These are phyloP conservation scores for Tenodera sinensis DNA, from an alignment of 2,888 invertebrate species.

Conservation along the genomic window DNA sequence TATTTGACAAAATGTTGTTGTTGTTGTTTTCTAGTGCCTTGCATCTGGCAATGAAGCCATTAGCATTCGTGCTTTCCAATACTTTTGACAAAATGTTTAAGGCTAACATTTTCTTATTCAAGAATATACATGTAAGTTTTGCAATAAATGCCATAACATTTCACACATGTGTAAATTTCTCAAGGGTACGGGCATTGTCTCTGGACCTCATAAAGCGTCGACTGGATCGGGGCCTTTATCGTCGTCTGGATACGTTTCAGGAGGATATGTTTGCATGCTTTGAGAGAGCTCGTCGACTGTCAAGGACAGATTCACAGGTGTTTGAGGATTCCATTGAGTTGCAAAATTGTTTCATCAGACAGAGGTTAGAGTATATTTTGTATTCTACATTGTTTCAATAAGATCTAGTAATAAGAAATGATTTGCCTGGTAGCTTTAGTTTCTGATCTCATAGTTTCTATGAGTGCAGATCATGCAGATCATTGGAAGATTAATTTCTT, in stretches of 20 bases:
- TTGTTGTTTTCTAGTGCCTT: too few species aligned
- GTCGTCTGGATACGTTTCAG: conserved; percentile 91
- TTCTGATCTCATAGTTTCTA: too few species aligned
- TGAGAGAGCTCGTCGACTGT: conserved; percentile 78
- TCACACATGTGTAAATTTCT: not conserved
- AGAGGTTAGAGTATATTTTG: conserved; percentile 34
- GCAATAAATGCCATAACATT: not conserved
- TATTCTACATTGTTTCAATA: not conserved
- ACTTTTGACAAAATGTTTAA: too few species aligned
- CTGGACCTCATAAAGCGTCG: conserved; percentile 91
- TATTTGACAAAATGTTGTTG: too few species aligned
- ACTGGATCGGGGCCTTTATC: conserved; percentile 87
- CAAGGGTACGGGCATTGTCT: conserved; percentile 76
- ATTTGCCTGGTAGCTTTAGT: not conserved
- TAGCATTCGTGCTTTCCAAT: too few species aligned
- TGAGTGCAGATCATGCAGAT: too few species aligned
- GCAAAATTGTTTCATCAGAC: conserved; percentile 81
- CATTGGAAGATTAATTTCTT: too few species aligned
- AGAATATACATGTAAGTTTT: too few species aligned
- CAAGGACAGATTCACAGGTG: conserved; percentile 88
- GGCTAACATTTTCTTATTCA: too few species aligned
- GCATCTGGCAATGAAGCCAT: too few species aligned
- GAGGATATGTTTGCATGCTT: conserved; percentile 94
- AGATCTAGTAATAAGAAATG: not conserved
- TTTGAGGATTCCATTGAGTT: conserved; percentile 95